These are phyloP conservation scores for Beris chalybata DNA, from an alignment of 2,888 invertebrate species.

Conservation along the genomic window DNA sequence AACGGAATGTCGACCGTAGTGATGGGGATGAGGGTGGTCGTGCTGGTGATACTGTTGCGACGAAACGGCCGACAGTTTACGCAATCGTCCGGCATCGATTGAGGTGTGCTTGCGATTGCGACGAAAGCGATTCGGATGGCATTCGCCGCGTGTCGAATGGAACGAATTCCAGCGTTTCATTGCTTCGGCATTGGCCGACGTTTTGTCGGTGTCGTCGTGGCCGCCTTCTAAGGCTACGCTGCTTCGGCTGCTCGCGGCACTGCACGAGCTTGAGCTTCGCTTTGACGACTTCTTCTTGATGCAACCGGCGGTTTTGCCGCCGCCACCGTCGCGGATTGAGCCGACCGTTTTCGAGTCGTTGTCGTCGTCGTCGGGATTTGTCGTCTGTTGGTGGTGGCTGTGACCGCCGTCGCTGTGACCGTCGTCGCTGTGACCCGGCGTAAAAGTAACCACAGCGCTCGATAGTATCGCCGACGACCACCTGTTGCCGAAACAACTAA, in stretches of 20 bases:
- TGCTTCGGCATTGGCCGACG: neutral
- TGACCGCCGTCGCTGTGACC: neutral
- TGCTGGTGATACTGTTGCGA: neutral
- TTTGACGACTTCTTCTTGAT: neutral
- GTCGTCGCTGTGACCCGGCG: conserved; percentile 13
- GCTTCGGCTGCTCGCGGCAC: neutral
- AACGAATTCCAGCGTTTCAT: conserved; percentile 42
- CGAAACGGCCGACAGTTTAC: conserved; percentile 22
- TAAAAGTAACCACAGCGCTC: neutral
- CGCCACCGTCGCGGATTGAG: too few species aligned
- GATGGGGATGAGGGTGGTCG: neutral
- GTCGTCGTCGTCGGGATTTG: too few species aligned
- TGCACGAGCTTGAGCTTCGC: neutral
- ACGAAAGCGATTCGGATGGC: conserved; percentile 42
- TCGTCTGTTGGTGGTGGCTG: too few species aligned
- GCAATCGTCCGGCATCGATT: conserved; percentile 26
- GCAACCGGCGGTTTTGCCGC: neutral
- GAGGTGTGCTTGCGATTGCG: conserved; percentile 40
- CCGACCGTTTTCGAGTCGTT: too few species aligned
- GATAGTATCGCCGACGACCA: conserved; percentile 15
- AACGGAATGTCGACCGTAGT: conserved; percentile 27
- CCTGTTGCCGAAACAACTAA: conserved; percentile 24
- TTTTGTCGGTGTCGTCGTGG: too few species aligned
- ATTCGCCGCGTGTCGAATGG: conserved; percentile 42
- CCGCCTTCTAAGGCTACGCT: conserved; percentile 1